Percentiles rank a stretch among this genome's conserved stretches.
Conservation (phyloP, 1,140 invertebrate species). For the Bombus cullumanus region DNA sequence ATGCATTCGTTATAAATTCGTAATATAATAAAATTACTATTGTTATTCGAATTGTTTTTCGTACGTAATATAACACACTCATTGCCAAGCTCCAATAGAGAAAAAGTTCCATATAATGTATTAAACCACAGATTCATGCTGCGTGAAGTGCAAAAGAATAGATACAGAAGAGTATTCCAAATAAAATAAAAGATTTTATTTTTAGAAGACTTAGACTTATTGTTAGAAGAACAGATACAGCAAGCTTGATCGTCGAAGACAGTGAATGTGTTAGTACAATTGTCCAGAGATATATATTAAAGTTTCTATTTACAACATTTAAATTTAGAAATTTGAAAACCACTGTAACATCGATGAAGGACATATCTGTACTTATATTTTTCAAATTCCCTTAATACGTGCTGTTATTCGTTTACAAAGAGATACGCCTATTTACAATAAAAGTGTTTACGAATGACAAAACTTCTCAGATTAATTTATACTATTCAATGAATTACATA, state of each 20-base stretch:
- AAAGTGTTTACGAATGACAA: not conserved
- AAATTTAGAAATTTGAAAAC: not conserved
- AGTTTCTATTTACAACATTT: constrained; percentile 33
- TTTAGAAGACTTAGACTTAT: no score
- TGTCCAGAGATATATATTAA: constrained; percentile 35
- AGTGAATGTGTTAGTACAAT: constrained; percentile 64
- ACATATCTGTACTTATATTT: not conserved
- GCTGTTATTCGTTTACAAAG: constrained; percentile 33
- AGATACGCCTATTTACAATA: constrained; percentile 22
- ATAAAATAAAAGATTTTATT: constrained; percentile 26
- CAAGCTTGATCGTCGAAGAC: constrained; percentile 42
- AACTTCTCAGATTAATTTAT: not conserved
- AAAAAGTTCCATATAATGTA: constrained; percentile 24
- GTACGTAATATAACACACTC: constrained; percentile 59
- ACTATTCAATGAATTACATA: not conserved
- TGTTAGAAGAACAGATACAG: constrained; percentile 2
- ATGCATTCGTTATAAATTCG: not conserved
- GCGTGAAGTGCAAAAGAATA: constrained; percentile 48
- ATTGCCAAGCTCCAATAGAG: constrained; percentile 51
- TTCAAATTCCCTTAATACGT: constrained; percentile 27
- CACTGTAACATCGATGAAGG: not conserved
- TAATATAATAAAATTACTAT: not conserved
- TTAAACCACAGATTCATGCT: constrained; percentile 49
- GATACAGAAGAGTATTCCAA: constrained; percentile 31
- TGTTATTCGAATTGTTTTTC: constrained; percentile 5